Percentiles rank a stretch among this genome's conserved stretches.
These are phyloP conservation scores for Neosalanx taihuensis DNA, from an alignment of 2,797 vertebrate genomes.

Conservation along the genomic window DNA sequence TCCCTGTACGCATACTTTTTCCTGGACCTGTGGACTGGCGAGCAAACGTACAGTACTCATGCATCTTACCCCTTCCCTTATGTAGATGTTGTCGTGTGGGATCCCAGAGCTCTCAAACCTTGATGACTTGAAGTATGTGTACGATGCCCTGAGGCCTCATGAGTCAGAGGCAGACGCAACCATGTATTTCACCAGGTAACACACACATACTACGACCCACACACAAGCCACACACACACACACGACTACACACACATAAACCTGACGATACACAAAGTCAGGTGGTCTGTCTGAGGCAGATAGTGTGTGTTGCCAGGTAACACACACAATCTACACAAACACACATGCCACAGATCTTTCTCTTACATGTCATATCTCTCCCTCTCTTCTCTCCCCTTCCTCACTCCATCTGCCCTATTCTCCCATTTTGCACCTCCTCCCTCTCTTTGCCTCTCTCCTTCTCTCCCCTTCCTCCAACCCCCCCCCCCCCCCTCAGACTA, in stretches of 20 bases:
- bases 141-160: slow-evolving; percentile 89
- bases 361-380: background rate
- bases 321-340: background rate
- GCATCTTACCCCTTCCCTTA: background rate
- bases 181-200: slow-evolving; percentile 94
- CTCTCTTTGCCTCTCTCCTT: no score
- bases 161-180: slow-evolving; percentile 92
- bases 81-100: slow-evolving; percentile 94
- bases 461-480: no score
- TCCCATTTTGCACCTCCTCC: background rate
- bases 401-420: background rate
- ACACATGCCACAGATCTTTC: background rate
- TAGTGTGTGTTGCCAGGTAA: background rate
- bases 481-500: slow-evolving; percentile 66
- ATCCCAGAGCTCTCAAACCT: slow-evolving; percentile 93
- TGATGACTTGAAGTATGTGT: slow-evolving; percentile 93
- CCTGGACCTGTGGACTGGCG: slow-evolving; percentile 92
- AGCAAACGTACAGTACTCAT: slow-evolving; percentile 11
- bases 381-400: background rate
- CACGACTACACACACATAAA: background rate
- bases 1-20: slow-evolving; percentile 84
- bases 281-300: background rate
- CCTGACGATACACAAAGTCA: no score
- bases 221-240: background rate
- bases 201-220: background rate